Base-by-base conservation (phyloP, 1,140 invertebrate genomes). In the Drosophila ercepeae region DNA sequence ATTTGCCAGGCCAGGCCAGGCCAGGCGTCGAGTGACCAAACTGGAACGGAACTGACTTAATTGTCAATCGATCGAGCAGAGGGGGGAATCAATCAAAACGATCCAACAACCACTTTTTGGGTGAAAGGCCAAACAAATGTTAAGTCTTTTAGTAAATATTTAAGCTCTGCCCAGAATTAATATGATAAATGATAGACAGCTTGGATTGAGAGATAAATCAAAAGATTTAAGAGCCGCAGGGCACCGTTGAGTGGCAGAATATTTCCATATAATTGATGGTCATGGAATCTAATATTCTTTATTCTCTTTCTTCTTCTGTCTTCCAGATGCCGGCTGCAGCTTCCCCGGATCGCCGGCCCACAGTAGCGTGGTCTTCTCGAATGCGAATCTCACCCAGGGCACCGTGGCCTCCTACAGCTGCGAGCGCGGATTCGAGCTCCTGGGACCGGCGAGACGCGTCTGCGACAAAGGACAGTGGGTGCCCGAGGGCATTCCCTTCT, bases 331-430 rank as follows among this genome's bases (percentile, higher is more conserved):
- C 27, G 74, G 78, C 23, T 98, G 97, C 91, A 94, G 95, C 49
- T 98, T 97, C 92, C 97, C 97, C n/a, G 97, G 97, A n/a, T 95
- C 96, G 1, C 97, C 97, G 18, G 96, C 97, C 1, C 97, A 98
- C 92, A 96, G 95, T 44, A 93, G 91, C 32, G 95, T 98, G 4
- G 92, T 94, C 0, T 97, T 98, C 91, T 95, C 95, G 1, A 94
- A 95, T 65, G 95, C 95, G 25, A 90, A 90, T 32, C 91, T 95
- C 19, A 91, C 91, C 0, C 92, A 93, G 29, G 95, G 95, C 13
- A 94, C 96, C 3, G 94, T 97, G 0, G 97, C 97, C 3, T 96
- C 95, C 0, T 98, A 99, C 90, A 93, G 93, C 11, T 99, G 98
- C 88, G 97, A 98, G 82, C 92, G 95, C 36, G 97, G 97, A 8